phyloP scores from a whole-genome alignment of 2,797 vertebrate species.

The Betta splendens region DNA sequence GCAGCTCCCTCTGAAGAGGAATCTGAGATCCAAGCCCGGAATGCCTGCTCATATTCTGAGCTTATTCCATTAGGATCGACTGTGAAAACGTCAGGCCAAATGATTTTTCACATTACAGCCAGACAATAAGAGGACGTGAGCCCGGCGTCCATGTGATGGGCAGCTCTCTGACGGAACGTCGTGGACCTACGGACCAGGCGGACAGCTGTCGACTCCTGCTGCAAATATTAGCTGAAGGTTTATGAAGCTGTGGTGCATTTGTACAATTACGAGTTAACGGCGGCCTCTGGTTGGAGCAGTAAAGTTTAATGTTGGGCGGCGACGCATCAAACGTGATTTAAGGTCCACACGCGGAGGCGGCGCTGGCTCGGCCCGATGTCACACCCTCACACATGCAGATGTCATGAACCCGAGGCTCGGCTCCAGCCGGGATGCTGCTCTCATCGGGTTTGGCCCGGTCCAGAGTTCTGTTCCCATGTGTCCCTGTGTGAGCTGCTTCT shows the following conservation, averaged over 20 bases:
- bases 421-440: too few relatives aligned
- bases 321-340: constrained; percentile 19
- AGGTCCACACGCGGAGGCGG: background rate
- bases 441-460: too few relatives aligned
- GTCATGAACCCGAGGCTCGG: background rate
- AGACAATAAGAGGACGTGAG: background rate
- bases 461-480: too few relatives aligned
- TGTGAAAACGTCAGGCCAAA: background rate
- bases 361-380: too few relatives aligned
- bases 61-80: background rate
- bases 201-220: constrained; percentile 25
- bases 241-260: constrained; percentile 48
- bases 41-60: background rate
- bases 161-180: constrained; percentile 26
- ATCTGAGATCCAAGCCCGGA: background rate
- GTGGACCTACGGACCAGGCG: constrained; percentile 40
- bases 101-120: background rate
- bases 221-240: constrained; percentile 35
- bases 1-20: background rate
- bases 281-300: constrained; percentile 21
- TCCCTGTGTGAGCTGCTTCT: too few relatives aligned
- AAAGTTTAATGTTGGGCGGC: constrained; percentile 42
- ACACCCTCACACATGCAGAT: too few relatives aligned
- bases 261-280: constrained; percentile 39
- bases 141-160: constrained; percentile 1